A percentile compares a stretch with the other conserved stretches of the same genome.
These are phyloP conservation scores for Spilarctia lutea DNA, from an alignment of 2,888 invertebrate genomes.

Conservation along the genomic window DNA sequence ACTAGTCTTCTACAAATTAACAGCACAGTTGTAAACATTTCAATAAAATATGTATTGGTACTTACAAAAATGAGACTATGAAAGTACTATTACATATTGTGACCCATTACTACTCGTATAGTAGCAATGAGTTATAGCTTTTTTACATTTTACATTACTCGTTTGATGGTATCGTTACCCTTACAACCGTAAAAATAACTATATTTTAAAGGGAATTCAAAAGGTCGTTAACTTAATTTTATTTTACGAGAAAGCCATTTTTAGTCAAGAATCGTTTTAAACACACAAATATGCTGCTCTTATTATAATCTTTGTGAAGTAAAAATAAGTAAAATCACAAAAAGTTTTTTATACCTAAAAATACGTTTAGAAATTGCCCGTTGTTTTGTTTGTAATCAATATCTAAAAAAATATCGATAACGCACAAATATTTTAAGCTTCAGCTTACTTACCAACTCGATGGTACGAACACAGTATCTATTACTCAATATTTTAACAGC, in stretches of 20 bases:
- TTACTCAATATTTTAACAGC: neutral
- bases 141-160: neutral
- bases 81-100: no score
- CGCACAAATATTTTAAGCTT: neutral
- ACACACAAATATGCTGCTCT: no score
- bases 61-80: neutral
- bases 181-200: no score
- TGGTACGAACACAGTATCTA: neutral
- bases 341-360: neutral
- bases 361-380: neutral
- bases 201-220: no score
- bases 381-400: neutral
- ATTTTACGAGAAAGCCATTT: neutral
- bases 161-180: neutral
- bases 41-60: neutral
- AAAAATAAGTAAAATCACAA: neutral
- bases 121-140: neutral
- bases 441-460: neutral
- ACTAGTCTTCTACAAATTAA: neutral
- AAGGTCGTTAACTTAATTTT: no score
- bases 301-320: neutral
- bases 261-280: no score
- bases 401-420: neutral
- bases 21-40: neutral
- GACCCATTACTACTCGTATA: neutral